Conservation (phyloP, 1,140 invertebrate genomes). For the Lithobius niger region DNA sequence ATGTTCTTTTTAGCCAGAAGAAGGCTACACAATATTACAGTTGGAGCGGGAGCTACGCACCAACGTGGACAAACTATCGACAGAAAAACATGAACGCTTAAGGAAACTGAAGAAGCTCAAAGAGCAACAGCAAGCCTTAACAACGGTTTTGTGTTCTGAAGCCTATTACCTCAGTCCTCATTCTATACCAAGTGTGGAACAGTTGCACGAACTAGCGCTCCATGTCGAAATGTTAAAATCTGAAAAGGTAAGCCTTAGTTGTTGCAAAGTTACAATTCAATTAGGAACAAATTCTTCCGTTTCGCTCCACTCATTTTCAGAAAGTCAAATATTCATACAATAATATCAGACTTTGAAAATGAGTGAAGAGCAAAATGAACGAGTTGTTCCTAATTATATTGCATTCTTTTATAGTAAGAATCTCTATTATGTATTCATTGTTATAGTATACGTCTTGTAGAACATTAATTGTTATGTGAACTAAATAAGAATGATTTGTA, state of each 20-base stretch:
- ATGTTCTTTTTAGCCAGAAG: background rate
- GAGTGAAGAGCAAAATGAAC: no score
- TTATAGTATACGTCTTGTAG: no score
- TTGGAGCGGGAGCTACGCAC: background rate
- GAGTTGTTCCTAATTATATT: no score
- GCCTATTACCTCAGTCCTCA: background rate
- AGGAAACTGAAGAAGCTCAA: constrained; percentile 1
- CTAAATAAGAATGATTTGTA: no score
- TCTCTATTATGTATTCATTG: no score
- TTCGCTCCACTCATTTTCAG: no score
- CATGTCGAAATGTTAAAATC: background rate
- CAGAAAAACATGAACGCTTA: background rate
- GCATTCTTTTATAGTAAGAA: no score
- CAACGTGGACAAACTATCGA: background rate
- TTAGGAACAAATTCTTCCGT: background rate
- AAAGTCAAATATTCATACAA: no score
- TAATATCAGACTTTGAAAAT: no score
- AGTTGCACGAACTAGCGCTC: background rate
- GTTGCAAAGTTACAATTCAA: background rate
- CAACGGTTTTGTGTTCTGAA: background rate
- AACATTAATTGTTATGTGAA: no score
- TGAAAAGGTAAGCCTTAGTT: background rate
- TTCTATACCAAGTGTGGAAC: background rate
- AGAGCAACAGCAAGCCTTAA: background rate
- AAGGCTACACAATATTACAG: background rate